Percentiles rank a stretch among this genome's conserved stretches.
Conservation (phyloP, 2,888 invertebrate species). For the Eledona agricola region DNA sequence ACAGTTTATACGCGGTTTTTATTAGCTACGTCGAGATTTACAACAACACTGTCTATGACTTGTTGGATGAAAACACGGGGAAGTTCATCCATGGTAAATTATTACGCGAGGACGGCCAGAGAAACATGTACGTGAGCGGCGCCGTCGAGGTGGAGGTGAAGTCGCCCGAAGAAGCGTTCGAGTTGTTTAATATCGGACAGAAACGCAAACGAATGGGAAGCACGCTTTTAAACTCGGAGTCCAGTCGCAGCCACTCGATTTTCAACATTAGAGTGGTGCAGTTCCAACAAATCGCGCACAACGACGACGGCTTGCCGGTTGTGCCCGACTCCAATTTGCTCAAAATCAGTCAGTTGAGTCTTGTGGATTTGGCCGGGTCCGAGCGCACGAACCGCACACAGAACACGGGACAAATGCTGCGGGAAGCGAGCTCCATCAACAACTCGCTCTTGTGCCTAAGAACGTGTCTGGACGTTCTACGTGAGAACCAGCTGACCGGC, state of each 20-base stretch:
- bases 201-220: conserved; percentile 91
- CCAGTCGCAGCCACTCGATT: conserved; percentile 95
- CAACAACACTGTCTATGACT: conserved; percentile 95
- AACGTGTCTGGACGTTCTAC: conserved; percentile 87
- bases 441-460: conserved; percentile 94
- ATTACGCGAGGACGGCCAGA: conserved; percentile 84
- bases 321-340: conserved; percentile 78
- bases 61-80: conserved; percentile 81
- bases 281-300: conserved; percentile 57
- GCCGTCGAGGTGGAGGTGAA: conserved; percentile 94
- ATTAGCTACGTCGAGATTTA: conserved; percentile 96
- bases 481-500: conserved; percentile 84
- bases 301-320: conserved; percentile 73
- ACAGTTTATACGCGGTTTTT: conserved; percentile 81
- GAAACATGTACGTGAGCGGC: conserved; percentile 94
- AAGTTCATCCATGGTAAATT: conserved; percentile 86
- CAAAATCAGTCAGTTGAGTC: conserved; percentile 87
- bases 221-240: conserved; percentile 92
- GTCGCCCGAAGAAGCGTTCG: conserved; percentile 93
- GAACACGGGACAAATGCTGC: conserved; percentile 72
- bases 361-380: conserved; percentile 98
- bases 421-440: conserved; percentile 87
- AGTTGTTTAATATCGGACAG: conserved; percentile 88
- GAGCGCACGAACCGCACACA: conserved; percentile 93
- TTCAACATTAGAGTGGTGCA: conserved; percentile 94